Evolutionary conservation across 2,888 invertebrate genomes (phyloP).

Genomic region (Mythimna impura): DNA sequence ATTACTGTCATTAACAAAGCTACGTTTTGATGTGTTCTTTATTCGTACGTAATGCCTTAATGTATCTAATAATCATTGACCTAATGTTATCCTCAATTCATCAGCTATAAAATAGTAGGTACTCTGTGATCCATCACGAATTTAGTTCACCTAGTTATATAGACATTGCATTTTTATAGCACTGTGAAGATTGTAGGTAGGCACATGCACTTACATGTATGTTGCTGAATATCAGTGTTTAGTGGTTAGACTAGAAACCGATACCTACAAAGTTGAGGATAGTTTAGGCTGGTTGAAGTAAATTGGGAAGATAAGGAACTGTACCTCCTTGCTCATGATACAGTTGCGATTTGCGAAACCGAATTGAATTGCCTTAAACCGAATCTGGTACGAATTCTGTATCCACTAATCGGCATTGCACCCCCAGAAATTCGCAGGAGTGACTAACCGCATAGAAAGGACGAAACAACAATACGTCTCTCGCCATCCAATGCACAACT

Average conservation of each 20-base stretch:
- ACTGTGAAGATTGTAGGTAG: not conserved
- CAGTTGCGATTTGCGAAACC: too few species aligned
- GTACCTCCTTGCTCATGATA: not conserved
- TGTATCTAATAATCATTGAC: not conserved
- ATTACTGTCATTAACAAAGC: not conserved
- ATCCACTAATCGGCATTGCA: too few species aligned
- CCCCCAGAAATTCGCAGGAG: too few species aligned
- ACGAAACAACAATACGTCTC: too few species aligned
- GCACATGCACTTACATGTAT: too few species aligned
- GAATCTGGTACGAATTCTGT: too few species aligned
- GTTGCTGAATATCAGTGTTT: too few species aligned
- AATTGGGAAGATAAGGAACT: not conserved
- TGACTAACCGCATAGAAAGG: too few species aligned
- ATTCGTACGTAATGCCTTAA: not conserved
- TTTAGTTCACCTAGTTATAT: not conserved
- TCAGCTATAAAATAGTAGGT: too few species aligned
- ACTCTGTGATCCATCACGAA: not conserved
- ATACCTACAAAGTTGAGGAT: not conserved
- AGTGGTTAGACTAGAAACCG: not conserved
- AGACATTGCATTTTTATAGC: not conserved
- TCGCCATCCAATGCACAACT: too few species aligned
- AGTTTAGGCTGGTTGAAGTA: not conserved
- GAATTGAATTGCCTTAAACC: too few species aligned
- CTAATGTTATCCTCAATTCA: not conserved
- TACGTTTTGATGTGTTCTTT: not conserved